Base-by-base conservation (phyloP, 2,797 vertebrate genomes). In the Pipistrellus kuhlii region DNA sequence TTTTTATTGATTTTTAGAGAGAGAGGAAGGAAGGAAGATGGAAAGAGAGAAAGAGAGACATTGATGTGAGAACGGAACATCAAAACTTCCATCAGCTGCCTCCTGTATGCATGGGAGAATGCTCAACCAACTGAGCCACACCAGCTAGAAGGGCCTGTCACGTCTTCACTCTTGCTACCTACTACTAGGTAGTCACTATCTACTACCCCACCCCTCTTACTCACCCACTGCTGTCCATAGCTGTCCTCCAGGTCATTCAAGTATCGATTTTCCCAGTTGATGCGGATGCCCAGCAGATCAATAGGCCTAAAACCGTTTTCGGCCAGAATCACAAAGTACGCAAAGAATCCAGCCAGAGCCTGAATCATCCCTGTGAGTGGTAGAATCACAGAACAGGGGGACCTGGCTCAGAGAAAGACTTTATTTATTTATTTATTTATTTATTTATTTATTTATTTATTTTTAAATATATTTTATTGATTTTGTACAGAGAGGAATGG, bases 171-270 rank as follows among this genome's bases (percentile, higher is more conserved):
- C 44, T 69, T 73, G 6, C 6, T 11, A 44, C 44, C 44, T 44
- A 44, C 44, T 44, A 44, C 44, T 44, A 11, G 44, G 9, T 44
- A 11, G 25, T 66, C 46, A 35, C 59, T 27, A 0, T 71, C 32
- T 53, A 38, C 27, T 8, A 17, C 10, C 23, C 13, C 2, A 9
- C 20, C 35, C 20, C 6, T 8, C 41, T 30, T 88, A 97, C 99
- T 97, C 91, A 99, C 99, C 99, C 99, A 99, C 97, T 99, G 98
- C 97, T 99, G 99, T 1, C 99, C 99, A 0, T 99, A 99, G 97
- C 99, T 99, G 98, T 99, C 99, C 97, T 99, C 99, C 93, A 99
- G 98, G 97, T 99, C 99, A 3, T 99, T 99, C 90, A 97, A 95
- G 84, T 98, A 98, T 6, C 97, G 98, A 72, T 99, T 98, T 0